Conservation (phyloP, 2,797 vertebrate genomes). For the Stomatorhinus walkeri region DNA sequence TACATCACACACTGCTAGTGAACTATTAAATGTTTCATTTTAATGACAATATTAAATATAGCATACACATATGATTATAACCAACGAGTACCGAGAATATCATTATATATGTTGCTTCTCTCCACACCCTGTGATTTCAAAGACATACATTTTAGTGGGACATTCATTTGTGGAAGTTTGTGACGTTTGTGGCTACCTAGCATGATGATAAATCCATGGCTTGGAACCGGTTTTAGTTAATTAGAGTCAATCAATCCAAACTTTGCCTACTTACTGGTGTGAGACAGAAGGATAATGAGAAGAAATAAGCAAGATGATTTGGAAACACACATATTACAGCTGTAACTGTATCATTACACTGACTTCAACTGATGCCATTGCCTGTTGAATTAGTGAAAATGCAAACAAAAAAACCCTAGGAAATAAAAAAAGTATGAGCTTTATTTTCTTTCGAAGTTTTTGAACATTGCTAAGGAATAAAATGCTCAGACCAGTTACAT, state of each 20-base stretch:
- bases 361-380: slow-evolving; percentile 63
- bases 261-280: slow-evolving; percentile 99
- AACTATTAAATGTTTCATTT: slow-evolving; percentile 3
- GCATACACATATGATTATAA: slow-evolving; percentile 6
- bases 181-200: slow-evolving; percentile 97
- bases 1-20: background rate
- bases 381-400: slow-evolving; percentile 70
- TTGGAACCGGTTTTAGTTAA: slow-evolving; percentile 99
- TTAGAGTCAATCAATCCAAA: slow-evolving; percentile 99
- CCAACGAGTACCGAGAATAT: slow-evolving; percentile 43
- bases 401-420: slow-evolving; percentile 34
- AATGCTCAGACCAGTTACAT: background rate
- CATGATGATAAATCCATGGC: slow-evolving; percentile 99
- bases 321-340: slow-evolving; percentile 98
- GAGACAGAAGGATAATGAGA: slow-evolving; percentile 99
- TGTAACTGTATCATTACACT: slow-evolving; percentile 69
- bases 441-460: background rate
- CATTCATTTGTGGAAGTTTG: slow-evolving; percentile 79
- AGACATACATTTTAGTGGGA: slow-evolving; percentile 78
- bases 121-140: slow-evolving; percentile 70
- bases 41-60: slow-evolving; percentile 7
- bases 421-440: background rate
- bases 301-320: slow-evolving; percentile 99
- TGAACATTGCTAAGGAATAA: background rate
- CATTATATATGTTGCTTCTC: slow-evolving; percentile 62